phyloP scores from a whole-genome alignment of 2,797 vertebrate species.

The Myotis findleyi region DNA sequence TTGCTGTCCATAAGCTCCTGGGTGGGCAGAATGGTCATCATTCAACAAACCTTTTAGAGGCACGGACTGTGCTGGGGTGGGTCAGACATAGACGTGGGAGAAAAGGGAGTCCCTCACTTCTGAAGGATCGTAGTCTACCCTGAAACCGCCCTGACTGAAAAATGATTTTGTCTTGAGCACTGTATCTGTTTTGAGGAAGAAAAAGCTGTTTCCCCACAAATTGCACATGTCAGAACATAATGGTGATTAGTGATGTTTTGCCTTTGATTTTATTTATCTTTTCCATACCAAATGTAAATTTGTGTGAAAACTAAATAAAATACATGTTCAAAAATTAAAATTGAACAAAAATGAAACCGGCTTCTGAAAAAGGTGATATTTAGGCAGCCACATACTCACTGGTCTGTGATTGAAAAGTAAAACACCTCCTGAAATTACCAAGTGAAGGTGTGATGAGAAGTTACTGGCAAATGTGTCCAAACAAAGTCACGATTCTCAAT shows the following conservation, averaged over 20 bases:
- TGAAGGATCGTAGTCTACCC: neutral
- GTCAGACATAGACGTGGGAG: neutral
- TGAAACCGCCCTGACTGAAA: neutral
- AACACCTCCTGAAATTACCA: slow-evolving; percentile 64
- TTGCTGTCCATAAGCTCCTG: neutral
- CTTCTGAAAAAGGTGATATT: slow-evolving; percentile 1
- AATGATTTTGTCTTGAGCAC: neutral
- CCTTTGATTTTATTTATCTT: slow-evolving; percentile 38
- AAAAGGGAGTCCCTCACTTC: neutral
- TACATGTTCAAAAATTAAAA: slow-evolving; percentile 2
- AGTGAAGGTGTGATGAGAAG: slow-evolving; percentile 41
- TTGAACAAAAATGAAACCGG: neutral
- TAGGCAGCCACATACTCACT: neutral
- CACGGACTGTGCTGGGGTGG: neutral
- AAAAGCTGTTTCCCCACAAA: neutral
- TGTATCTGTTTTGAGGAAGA: neutral
- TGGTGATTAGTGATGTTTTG: neutral
- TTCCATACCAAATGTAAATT: neutral
- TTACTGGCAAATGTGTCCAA: slow-evolving; percentile 59
- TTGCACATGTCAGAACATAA: neutral
- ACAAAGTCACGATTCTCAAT: slow-evolving; percentile 51
- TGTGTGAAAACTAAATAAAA: neutral
- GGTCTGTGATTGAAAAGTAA: slow-evolving; percentile 47
- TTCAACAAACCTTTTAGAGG: slow-evolving; percentile 10
- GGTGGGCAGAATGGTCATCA: neutral